A percentile compares a stretch with the other conserved stretches of the same genome.
phyloP scores from a whole-genome alignment of 2,888 invertebrate genomes.

The Neria commutata region DNA sequence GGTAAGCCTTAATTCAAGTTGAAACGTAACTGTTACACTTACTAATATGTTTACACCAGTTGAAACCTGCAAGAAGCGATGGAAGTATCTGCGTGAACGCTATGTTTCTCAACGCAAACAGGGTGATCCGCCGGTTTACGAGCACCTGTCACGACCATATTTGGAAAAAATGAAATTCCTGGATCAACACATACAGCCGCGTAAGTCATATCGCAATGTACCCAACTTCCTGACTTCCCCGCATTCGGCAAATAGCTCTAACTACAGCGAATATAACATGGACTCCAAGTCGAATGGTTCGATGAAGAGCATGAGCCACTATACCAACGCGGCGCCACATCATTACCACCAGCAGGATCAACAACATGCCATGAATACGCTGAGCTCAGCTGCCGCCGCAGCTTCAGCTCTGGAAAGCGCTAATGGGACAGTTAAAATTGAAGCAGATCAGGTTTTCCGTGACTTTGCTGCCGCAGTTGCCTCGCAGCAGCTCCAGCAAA shows the following conservation, averaged over 20 bases:
- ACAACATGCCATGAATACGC: slow-evolving; percentile 47
- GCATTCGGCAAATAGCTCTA: slow-evolving; percentile 53
- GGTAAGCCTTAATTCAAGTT: slow-evolving; percentile 43
- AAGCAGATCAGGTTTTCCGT: slow-evolving; percentile 56
- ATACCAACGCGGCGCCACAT: slow-evolving; percentile 27
- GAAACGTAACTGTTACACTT: not conserved
- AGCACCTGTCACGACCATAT: slow-evolving; percentile 61
- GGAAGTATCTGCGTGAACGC: slow-evolving; percentile 61
- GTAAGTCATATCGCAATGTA: slow-evolving; percentile 60
- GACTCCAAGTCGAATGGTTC: slow-evolving; percentile 61
- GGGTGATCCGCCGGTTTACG: slow-evolving; percentile 60
- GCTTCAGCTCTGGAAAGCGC: slow-evolving; percentile 34
- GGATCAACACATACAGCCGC: slow-evolving; percentile 61
- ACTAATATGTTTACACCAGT: slow-evolving; percentile 40
- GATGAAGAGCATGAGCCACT: slow-evolving; percentile 45
- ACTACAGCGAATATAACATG: slow-evolving; percentile 58
- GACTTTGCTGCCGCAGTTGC: slow-evolving; percentile 58
- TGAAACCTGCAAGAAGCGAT: slow-evolving; percentile 61
- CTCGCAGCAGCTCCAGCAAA: slow-evolving; percentile 54
- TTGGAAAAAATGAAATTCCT: slow-evolving; percentile 62
- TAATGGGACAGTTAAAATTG: slow-evolving; percentile 54
- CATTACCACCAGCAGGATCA: slow-evolving; percentile 49
- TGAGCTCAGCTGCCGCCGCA: slow-evolving; percentile 46
- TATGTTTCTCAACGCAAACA: slow-evolving; percentile 62
- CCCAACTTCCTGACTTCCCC: slow-evolving; percentile 58